Evolutionary conservation across 2,888 invertebrate species (phyloP), one percentile per base, ranked within the genome.

Genomic region (Capitulum mitella): DNA sequence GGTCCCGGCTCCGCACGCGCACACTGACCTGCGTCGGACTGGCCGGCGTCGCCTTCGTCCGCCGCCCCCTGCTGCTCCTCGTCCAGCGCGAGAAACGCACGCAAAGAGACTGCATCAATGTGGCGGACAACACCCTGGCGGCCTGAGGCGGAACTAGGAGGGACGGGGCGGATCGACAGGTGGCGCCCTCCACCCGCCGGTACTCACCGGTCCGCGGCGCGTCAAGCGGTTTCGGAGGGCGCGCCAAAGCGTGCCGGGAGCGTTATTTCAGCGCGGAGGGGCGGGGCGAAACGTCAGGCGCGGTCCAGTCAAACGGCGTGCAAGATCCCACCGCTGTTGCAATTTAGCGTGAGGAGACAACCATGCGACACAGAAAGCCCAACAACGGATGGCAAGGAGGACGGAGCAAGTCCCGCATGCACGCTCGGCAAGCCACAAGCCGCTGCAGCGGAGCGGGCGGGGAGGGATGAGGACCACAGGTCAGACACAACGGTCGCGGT

Each of bases 101-200:
- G 70, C 40, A 70, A 70, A 70, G 70, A 70, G 70, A 70, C 70
- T 70, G 40, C 70, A 70, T 70, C 70, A 70, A 70, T 70, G 70
- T 22, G 37, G 26, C 70, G 64, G 64, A 32, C 14, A 29, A 19
- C 34, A 26, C 40, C 70, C 70, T 70, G 70, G 70, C 40, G 70
- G 70, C 37, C 40, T 37, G 40, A 26, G 70, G 40, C 26, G 37
- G 26, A 70, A 40, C 70, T 70, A 70, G 70, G 70, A 70, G 70
- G 64, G 32, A 34, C 34, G 34, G 34, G 14, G 64, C 64, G 64
- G 64, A 64, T 64, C 34, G 64, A 14, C 64, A 64, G 64, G 64
- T 64, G 64, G 64, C 51, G 22, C 51, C 51, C 51, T 51, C 51
- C 22, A 12, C 51, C 43, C 43, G 43, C 43, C 58, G 29, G n/a